Percentiles rank a stretch among this genome's conserved stretches.
These are phyloP conservation scores for Pollicipes pollicipes DNA, from an alignment of 1,140 invertebrate genomes.

Conservation along the genomic window DNA sequence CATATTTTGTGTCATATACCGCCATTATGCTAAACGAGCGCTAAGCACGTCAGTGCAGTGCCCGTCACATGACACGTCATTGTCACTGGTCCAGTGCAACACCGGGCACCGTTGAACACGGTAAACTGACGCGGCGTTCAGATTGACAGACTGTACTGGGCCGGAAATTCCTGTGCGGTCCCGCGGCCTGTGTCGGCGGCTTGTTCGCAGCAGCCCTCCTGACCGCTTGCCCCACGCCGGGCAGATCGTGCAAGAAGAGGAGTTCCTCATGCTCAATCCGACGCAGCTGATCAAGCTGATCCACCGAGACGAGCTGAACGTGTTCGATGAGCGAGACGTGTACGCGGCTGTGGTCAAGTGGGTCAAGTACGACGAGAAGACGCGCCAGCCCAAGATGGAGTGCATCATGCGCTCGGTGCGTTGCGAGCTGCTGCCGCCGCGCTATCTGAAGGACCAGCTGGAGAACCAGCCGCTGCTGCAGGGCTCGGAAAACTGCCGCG, in stretches of 20 bases:
- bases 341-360: constrained; percentile 80
- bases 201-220: too few species aligned
- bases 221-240: constrained; percentile 11
- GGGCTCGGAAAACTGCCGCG: constrained; percentile 67
- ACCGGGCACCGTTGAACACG: too few species aligned
- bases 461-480: constrained; percentile 72
- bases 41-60: too few species aligned
- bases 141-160: too few species aligned
- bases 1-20: too few species aligned
- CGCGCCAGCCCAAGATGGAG: constrained; percentile 62
- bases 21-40: too few species aligned
- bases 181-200: too few species aligned
- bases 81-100: too few species aligned
- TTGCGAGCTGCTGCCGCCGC: constrained; percentile 78
- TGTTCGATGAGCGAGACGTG: constrained; percentile 73
- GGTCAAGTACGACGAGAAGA: constrained; percentile 63
- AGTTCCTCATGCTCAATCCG: constrained; percentile 62
- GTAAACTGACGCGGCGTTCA: too few species aligned
- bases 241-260: constrained; percentile 70
- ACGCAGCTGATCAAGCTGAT: constrained; percentile 61
- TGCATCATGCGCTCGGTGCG: constrained; percentile 67
- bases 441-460: constrained; percentile 73
- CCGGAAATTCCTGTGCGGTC: too few species aligned
- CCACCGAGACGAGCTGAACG: constrained; percentile 70
- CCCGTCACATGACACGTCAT: too few species aligned